Evolutionary conservation across 2,888 invertebrate species (phyloP).

Genomic region (Eupeodes luniger): DNA sequence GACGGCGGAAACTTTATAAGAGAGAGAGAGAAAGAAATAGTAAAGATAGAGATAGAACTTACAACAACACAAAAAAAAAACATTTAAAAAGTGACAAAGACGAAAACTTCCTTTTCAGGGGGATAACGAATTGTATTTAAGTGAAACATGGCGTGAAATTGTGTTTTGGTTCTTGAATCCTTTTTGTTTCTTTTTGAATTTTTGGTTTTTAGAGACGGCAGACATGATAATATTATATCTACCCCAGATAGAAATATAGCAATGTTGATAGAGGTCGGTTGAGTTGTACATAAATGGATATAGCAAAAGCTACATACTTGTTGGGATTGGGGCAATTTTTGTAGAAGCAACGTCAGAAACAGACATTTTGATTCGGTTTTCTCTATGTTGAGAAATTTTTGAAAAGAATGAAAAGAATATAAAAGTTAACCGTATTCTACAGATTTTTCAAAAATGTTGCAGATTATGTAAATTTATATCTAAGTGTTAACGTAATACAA

Average conservation of each 20-base stretch:
- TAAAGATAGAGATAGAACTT: neutral
- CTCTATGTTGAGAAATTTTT: neutral
- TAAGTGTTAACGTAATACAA: too few relatives aligned
- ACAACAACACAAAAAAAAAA: conserved; percentile 17
- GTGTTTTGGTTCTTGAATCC: conserved; percentile 79
- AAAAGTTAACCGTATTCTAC: too few relatives aligned
- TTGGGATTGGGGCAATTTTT: conserved; percentile 11
- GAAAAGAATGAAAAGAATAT: neutral
- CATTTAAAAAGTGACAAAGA: conserved; percentile 65
- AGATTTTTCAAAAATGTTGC: neutral
- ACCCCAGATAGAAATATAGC: conserved; percentile 30
- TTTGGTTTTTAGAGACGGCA: conserved; percentile 33
- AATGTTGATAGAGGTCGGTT: conserved; percentile 9
- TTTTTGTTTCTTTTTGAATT: conserved; percentile 74
- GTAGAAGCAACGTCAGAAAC: neutral
- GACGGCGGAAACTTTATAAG: neutral
- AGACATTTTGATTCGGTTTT: neutral
- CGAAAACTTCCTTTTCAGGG: conserved; percentile 70
- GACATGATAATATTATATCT: conserved; percentile 20
- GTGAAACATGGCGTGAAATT: conserved; percentile 84
- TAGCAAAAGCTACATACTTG: neutral
- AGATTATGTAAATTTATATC: neutral
- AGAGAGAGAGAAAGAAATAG: neutral
- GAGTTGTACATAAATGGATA: neutral
- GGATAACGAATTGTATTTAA: conserved; percentile 79